Evolutionary conservation across 2,113 vertebrate species (phyloP).

Genomic region (Eidolon helvum): DNA sequence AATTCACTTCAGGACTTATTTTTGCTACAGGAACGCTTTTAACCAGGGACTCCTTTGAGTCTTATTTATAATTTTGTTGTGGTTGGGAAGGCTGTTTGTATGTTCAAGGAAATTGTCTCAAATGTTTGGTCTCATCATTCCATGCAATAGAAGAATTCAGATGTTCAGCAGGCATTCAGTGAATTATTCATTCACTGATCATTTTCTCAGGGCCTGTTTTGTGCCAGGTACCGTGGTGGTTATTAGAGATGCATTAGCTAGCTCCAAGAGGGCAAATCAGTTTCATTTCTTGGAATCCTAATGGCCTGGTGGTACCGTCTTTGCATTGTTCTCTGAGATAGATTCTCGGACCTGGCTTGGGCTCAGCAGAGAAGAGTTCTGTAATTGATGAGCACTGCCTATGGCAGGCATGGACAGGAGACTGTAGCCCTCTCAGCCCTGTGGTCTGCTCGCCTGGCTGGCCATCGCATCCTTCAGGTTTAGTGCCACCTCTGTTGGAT

Average conservation of each 20-base stretch:
- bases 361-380: background rate
- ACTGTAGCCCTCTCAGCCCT: background rate
- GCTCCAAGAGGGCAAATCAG: background rate
- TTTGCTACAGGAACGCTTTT: constrained; percentile 44
- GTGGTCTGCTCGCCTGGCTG: background rate
- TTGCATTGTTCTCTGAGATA: background rate
- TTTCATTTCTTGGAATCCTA: background rate
- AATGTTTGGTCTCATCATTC: background rate
- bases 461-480: background rate
- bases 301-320: background rate
- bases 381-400: background rate
- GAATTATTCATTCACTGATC: background rate
- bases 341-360: background rate
- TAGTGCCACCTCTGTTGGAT: background rate
- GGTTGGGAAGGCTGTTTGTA: background rate
- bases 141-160: background rate
- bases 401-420: accelerated
- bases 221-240: background rate
- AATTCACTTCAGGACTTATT: constrained; percentile 54
- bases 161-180: background rate
- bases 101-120: background rate
- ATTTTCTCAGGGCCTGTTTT: background rate
- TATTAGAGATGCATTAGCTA: background rate
- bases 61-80: constrained; percentile 51
- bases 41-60: constrained; percentile 20